Base-by-base conservation (phyloP, 1,140 invertebrate genomes). In the Metopolophium dirhodum region DNA sequence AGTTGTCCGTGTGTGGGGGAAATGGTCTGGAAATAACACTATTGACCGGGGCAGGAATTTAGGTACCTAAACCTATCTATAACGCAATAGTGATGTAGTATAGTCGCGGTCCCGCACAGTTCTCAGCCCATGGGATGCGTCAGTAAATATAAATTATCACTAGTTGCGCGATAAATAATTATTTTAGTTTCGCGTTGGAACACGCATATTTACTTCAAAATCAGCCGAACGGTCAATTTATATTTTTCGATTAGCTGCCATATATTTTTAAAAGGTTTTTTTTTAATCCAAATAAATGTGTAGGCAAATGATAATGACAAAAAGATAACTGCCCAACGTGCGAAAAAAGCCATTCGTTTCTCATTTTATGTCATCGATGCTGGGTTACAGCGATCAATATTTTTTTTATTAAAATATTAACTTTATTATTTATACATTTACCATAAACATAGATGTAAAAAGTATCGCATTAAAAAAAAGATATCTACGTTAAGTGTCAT, bases 91-190 rank as follows among this genome's bases (percentile, higher is more conserved):
- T 45, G 41, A 26, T 45, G 8, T 51, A 30, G 14, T 49, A 41
- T 83, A n/a, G 41, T 86, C 30, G 30, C 85, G 18, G 45, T n/a
- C 11, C 30, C 61, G 11, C 9, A 68, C 61, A n/a, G 61, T 77
- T n/a, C 7, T 87, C 86, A 35, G 30, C 85, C 45, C 14, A 14
- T 87, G 86, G 86, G 30, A 87, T 87, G n/a, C 47, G 86, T 87
- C 47, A 26, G 47, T 87, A n/a, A 47, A 87, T 47, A 49, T 87
- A 87, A 87, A 87, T 77, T n/a, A 77, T 49, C 86, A 87, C 30
- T 11, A 49, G 30, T 87, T n/a, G 86, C 86, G 2, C 30, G 30
- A 51, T 49, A 49, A 87, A 49, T 87, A 87, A 49, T 88, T 35
- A n/a, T 88, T 88, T 37, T 54, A n/a, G 20, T 88, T 87, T 85